These are phyloP conservation scores for Agrochola macilenta DNA, from an alignment of 2,888 invertebrate species.

Conservation along the genomic window DNA sequence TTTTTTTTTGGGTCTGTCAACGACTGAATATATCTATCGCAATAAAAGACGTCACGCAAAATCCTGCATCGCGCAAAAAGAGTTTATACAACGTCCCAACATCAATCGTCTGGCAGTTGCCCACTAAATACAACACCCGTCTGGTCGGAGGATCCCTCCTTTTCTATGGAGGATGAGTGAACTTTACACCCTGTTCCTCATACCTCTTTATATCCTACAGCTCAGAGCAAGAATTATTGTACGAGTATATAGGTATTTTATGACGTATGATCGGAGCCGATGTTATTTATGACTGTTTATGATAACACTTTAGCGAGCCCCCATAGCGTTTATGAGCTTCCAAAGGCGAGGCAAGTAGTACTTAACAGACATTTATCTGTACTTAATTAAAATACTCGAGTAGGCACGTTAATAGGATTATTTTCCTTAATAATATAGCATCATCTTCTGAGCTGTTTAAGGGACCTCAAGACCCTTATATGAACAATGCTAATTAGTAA, in stretches of 20 bases:
- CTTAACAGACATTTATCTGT: constrained; percentile 26
- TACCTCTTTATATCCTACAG: neutral
- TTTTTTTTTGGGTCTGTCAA: no score
- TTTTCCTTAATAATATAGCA: constrained; percentile 14
- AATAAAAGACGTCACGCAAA: no score
- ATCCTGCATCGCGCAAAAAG: no score
- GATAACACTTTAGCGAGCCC: constrained; percentile 73
- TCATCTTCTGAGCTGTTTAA: neutral
- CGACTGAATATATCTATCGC: no score
- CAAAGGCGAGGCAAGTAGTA: constrained; percentile 67
- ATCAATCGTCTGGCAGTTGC: no score
- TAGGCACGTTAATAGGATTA: constrained; percentile 12
- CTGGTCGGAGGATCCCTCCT: no score
- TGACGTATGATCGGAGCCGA: constrained; percentile 72
- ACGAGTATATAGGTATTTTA: constrained; percentile 69
- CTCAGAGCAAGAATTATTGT: constrained; percentile 39
- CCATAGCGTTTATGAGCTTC: constrained; percentile 71
- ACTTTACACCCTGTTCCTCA: no score
- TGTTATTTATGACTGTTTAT: constrained; percentile 72
- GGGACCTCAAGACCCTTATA: neutral
- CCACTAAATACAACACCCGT: no score
- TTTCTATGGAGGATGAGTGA: no score
- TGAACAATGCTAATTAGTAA: neutral
- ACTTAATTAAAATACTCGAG: constrained; percentile 42
- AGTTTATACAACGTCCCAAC: no score